These are phyloP conservation scores for Caenorhabditis angaria DNA, from an alignment of 2,888 invertebrate species.

Conservation along the genomic window DNA sequence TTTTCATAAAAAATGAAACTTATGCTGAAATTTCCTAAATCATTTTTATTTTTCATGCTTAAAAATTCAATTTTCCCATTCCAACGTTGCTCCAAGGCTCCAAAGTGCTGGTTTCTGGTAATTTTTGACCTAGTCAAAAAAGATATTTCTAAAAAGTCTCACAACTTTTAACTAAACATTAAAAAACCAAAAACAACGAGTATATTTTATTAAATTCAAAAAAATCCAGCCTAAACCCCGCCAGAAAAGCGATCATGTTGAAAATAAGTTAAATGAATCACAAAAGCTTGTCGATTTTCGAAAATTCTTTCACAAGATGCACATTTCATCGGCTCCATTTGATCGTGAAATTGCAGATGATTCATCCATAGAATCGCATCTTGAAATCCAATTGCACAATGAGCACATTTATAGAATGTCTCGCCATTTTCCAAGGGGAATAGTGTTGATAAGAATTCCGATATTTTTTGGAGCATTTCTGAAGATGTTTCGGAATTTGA, in stretches of 20 bases:
- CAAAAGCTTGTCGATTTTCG: conserved; percentile 31
- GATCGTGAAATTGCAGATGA: conserved; percentile 28
- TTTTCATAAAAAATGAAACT: too few relatives aligned
- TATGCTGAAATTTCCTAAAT: too few relatives aligned
- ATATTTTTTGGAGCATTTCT: conserved; percentile 23
- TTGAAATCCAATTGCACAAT: conserved; percentile 23
- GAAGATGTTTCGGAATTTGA: conserved; percentile 2
- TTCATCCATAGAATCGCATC: conserved; percentile 39
- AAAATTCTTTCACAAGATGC: conserved; percentile 24
- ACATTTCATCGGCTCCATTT: conserved; percentile 21
- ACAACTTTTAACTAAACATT: too few relatives aligned
- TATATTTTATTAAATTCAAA: conserved; percentile 1
- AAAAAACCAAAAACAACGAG: too few relatives aligned
- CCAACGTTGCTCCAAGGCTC: too few relatives aligned
- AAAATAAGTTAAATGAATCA: conserved; percentile 28
- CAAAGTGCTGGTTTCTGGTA: too few relatives aligned
- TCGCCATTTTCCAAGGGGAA: conserved; percentile 14
- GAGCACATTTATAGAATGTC: conserved; percentile 19
- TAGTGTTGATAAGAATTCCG: conserved; percentile 21
- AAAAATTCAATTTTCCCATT: too few relatives aligned
- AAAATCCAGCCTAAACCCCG: neutral
- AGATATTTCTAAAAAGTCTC: too few relatives aligned
- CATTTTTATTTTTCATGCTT: too few relatives aligned
- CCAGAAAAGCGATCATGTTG: conserved; percentile 14
- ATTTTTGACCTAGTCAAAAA: too few relatives aligned